A percentile compares a stretch with the other conserved stretches of the same genome.
These are phyloP conservation scores for Coluber constrictor DNA, from an alignment of 2,797 vertebrate species.

Conservation along the genomic window DNA sequence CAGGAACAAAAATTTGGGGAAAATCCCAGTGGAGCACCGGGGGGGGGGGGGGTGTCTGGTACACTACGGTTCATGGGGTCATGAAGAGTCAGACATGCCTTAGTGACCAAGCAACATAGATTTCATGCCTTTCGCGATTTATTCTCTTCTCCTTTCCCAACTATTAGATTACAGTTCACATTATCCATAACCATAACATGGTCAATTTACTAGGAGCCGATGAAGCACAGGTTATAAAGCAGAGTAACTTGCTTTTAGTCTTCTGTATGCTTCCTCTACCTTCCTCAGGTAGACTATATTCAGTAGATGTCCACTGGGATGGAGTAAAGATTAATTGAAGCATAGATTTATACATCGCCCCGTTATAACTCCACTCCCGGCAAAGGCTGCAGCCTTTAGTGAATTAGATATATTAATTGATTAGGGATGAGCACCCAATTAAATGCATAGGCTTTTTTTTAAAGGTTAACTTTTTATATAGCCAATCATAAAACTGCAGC, in stretches of 20 bases:
- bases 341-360: no score
- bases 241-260: not conserved
- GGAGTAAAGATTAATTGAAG: not conserved
- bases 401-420: not conserved
- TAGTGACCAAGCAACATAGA: not conserved
- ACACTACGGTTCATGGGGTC: no score
- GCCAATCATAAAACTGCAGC: not conserved
- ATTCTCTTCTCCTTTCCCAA: not conserved
- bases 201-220: not conserved
- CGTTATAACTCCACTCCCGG: not conserved
- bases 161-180: not conserved
- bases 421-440: not conserved
- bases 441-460: not conserved
- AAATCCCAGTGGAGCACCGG: no score
- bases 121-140: not conserved
- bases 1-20: no score
- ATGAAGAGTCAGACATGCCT: no score
- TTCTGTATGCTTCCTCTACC: not conserved
- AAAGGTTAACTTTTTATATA: not conserved
- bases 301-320: not conserved
- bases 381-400: no score
- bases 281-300: not conserved
- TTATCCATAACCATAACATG: not conserved
- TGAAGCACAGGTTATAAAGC: no score
- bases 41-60: no score